A percentile compares a stretch with the other conserved stretches of the same genome.
Evolutionary conservation across 37 sponge, comb jelly and placozoan genomes (phyloP).

Genomic region (Aplysina aerophoba): DNA sequence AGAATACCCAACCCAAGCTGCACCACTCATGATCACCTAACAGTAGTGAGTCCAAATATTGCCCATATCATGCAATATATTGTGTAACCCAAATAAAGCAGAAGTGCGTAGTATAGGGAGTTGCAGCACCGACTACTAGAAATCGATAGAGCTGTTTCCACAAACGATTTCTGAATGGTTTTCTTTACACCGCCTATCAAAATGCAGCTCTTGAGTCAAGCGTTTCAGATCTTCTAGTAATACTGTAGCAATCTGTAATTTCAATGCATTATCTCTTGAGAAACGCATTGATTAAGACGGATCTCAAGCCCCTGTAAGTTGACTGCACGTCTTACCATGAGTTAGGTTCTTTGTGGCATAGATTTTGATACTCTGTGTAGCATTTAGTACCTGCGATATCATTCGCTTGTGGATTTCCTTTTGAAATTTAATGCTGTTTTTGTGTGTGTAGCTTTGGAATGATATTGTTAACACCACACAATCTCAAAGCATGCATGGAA

Average conservation of each 20-base stretch:
- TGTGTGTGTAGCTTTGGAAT: background rate
- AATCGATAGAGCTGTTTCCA: background rate
- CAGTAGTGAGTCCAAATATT: background rate
- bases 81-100: background rate
- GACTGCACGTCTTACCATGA: background rate
- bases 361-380: background rate
- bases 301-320: background rate
- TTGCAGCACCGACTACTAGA: background rate
- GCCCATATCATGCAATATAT: background rate
- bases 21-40: no score
- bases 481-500: background rate
- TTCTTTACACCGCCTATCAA: background rate
- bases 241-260: background rate
- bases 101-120: slow-evolving; percentile 1
- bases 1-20: no score
- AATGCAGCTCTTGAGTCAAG: slow-evolving; percentile 1
- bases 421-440: background rate
- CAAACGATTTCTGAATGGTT: background rate
- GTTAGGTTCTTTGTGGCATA: background rate
- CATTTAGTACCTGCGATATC: background rate
- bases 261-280: background rate
- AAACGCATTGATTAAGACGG: background rate
- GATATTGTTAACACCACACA: background rate
- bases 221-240: slow-evolving; percentile 1
- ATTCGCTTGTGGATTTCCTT: background rate